phyloP scores from a whole-genome alignment of 2,113 vertebrate species.

The Calyptomena viridis region DNA sequence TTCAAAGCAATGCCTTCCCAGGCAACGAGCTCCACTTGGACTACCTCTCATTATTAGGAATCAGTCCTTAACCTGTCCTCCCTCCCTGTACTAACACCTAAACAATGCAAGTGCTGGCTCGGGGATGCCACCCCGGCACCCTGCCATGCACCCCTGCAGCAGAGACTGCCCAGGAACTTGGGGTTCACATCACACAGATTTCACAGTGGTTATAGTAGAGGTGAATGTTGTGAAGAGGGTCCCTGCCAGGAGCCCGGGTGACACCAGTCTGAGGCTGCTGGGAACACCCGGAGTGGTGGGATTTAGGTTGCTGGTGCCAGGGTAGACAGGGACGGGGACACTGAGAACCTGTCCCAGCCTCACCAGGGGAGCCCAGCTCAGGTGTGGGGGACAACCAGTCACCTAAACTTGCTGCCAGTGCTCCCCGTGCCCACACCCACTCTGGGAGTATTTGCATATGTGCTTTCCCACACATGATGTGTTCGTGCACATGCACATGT shows the following conservation, averaged over 20 bases:
- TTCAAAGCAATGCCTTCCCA: not conserved
- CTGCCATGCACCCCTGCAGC: not conserved
- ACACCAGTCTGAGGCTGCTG: not conserved
- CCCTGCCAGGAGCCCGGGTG: not conserved
- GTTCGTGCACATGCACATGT: fast-evolving
- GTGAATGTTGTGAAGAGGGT: not conserved
- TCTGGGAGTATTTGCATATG: fast-evolving
- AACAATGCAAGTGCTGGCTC: not conserved
- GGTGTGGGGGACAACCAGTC: not conserved
- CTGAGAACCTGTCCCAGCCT: not conserved
- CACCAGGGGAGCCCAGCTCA: not conserved
- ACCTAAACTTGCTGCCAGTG: fast-evolving
- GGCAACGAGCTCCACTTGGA: not conserved
- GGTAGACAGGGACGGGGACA: not conserved
- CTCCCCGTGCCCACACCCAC: not conserved
- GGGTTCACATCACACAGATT: not conserved
- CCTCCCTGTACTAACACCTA: not conserved
- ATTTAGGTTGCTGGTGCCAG: not conserved
- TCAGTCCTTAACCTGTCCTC: not conserved
- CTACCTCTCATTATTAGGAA: not conserved
- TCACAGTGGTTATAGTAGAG: not conserved
- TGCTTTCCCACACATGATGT: fast-evolving
- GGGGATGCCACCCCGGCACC: not conserved
- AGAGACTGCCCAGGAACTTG: not conserved
- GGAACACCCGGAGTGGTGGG: too few species aligned